Percentiles rank a stretch among this genome's conserved stretches.
Conservation (phyloP, 2,797 vertebrate species). For the Pangasius macronema region DNA sequence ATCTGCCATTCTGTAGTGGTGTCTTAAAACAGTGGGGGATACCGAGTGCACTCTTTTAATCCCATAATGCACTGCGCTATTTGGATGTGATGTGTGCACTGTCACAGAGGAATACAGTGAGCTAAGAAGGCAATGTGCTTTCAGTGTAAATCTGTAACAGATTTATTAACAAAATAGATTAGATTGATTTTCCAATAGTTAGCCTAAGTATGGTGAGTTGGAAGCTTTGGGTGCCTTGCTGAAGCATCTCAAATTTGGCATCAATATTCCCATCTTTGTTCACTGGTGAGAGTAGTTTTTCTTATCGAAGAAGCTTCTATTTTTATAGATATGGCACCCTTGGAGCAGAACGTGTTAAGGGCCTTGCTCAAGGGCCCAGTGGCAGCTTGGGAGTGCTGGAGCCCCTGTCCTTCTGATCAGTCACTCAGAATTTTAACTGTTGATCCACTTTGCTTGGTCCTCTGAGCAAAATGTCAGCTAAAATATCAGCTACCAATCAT, state of each 20-base stretch:
- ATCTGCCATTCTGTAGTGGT: neutral
- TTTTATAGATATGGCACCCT: neutral
- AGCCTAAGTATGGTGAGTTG: neutral
- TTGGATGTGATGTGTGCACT: neutral
- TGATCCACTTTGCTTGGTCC: neutral
- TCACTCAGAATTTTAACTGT: neutral
- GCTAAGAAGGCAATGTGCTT: neutral
- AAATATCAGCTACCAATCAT: neutral
- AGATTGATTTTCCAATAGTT: neutral
- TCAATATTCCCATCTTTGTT: neutral
- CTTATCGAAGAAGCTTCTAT: neutral
- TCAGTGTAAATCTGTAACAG: neutral
- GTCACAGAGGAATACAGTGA: neutral
- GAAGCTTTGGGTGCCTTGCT: neutral
- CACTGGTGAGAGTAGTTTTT: neutral
- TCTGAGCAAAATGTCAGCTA: neutral
- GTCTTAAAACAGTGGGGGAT: neutral
- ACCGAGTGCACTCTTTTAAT: neutral
- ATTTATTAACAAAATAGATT: neutral
- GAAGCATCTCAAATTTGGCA: neutral
- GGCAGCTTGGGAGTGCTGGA: neutral
- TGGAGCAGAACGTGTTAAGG: neutral
- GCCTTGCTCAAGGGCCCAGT: neutral
- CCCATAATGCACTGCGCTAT: neutral
- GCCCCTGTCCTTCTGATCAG: neutral